A percentile compares a stretch with the other conserved stretches of the same genome.
phyloP scores from a whole-genome alignment of 2,888 invertebrate species.

The Agrochola macilenta region DNA sequence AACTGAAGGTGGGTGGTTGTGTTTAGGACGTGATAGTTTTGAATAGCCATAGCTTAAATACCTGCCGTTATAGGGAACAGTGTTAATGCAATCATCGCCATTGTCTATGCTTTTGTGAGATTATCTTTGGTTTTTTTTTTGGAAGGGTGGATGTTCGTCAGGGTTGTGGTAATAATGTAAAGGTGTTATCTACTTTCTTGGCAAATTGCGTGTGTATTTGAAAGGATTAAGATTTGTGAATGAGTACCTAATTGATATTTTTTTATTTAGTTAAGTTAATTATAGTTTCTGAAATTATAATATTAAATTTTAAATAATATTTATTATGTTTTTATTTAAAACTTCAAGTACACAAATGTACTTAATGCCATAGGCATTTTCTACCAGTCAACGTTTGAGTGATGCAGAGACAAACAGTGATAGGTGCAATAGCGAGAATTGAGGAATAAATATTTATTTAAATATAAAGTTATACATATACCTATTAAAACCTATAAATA shows the following conservation, averaged over 20 bases:
- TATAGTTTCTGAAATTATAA: not conserved
- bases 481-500: no score
- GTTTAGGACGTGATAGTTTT: constrained; percentile 77
- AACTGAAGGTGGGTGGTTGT: constrained; percentile 5
- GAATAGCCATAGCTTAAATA: constrained; percentile 73
- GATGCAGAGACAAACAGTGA: no score
- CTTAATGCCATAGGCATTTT: no score
- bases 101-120: constrained; percentile 68
- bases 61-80: constrained; percentile 60
- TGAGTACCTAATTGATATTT: no score
- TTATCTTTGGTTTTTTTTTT: constrained; percentile 50
- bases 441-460: no score
- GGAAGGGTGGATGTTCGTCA: constrained; percentile 25
- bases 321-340: no score
- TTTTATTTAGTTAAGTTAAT: not conserved
- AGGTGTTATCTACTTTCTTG: constrained; percentile 21
- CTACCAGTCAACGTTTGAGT: no score
- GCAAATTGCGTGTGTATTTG: not conserved
- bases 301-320: no score
- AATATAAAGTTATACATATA: no score
- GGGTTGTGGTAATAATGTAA: constrained; percentile 27
- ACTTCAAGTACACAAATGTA: no score
- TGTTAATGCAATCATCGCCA: constrained; percentile 63
- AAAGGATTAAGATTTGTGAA: not conserved
- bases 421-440: no score